Evolutionary conservation across 35 echinoderm and acorn worm genomes (phyloP), one percentile per base, ranked within the genome.

Genomic region (Hemicentrotus pulcherrimus): DNA sequence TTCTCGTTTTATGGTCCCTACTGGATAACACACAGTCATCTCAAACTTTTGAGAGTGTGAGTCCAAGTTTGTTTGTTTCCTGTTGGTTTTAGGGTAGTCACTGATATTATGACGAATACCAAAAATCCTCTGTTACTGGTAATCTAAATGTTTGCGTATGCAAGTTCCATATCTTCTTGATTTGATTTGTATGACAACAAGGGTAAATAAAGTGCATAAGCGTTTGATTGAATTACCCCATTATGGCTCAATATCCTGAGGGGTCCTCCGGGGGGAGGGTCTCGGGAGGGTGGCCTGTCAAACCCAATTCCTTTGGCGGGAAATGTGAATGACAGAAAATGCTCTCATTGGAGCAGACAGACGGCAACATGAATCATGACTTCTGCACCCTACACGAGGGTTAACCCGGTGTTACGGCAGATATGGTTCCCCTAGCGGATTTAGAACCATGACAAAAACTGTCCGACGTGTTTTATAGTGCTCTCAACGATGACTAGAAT

Each of bases 161-260:
- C 65, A n/a, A 78, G 65, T 78, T 78, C 65, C 65, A 78, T 78
- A 78, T 78, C 65, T 78, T 28, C 65, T 78, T 78, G 2, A 78
- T 78, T 78, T n/a, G 65, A 78, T 78, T 78, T 78, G 65, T 78
- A 78, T 78, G 24, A 78, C 65, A 78, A 78, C 65, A 78, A n/a
- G 24, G 19, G 24, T 22, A 78, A 78, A 59, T 59, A 78, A 7
- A 8, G 65, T 78, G 65, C 65, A 18, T 78, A 78, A 78, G n/a
- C 65, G 65, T 78, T 78, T 78, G 65, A 78, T 78, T 78, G 65
- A 78, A 78, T 78, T 78, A 78, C 19, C 22, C 65, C 65, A 78
- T 78, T 15, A 78, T n/a, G 24, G 65, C 65, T 78, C 19, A 4
- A 78, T 78, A 28, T 78, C 65, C 65, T 78, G 65, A 78, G 65